Evolutionary conservation across 2,888 invertebrate genomes (phyloP), one percentile per base, ranked within the genome.

Genomic region (Pollenia amentaria): DNA sequence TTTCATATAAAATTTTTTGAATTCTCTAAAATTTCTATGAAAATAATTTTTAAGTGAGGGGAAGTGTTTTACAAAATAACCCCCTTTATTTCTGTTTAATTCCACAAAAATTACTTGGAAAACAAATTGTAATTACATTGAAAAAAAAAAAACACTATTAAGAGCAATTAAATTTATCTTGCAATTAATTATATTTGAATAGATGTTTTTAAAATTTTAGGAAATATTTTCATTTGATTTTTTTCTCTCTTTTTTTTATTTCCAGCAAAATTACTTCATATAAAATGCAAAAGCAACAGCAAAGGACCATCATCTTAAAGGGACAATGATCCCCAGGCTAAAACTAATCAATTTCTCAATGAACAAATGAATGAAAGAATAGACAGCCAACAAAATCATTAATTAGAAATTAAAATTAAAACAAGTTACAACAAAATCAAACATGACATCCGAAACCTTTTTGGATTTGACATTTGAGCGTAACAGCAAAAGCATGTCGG

Each of bases 371-470:
- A 70, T 18, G 48, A 65, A 70, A 14, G 48, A 57, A 67, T 29
- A 42, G 42, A 55, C 46, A 46, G n/a, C 46, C 62, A 53, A 38
- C 16, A 42, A 70, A 53, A 18, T 70, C 78, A 73, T 64, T 72
- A 62, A 75, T 29, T 44, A 7, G 6, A 29, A 67, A 51, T 65
- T 46, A 3, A 62, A 70, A 69, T 16, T 42, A 18, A 65, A 67
- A n/a, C n/a, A 64, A 42, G 10, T 40, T 29, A 29, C 29, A n/a
- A 16, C 51, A 65, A 64, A 55, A 42, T 72, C 21, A 67, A 84
- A 42, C 57, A 93, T 93, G 93, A 91, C 92, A 88, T 92, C 93
- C 80, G 93, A 93, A 91, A 91, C 91, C 55, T 92, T 91, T 91
- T 90, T 92, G 89, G 92, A 92, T 88, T 88, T 91, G 88, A 89